Base-by-base conservation (phyloP, 2,113 vertebrate species). In the Formicarius rufipectus region DNA sequence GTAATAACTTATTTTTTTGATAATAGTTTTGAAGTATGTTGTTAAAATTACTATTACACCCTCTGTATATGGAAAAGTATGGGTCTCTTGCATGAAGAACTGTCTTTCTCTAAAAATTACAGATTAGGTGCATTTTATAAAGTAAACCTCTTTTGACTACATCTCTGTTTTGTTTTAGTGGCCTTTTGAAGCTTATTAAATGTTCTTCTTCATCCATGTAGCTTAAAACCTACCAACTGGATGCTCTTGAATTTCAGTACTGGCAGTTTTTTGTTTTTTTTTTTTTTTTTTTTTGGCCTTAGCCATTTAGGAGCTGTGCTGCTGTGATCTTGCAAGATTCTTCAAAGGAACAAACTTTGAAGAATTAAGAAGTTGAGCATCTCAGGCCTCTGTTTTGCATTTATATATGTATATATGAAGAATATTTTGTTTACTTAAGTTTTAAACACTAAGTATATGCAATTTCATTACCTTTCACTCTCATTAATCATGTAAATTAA, bases 331-430 rank as follows among this genome's bases (percentile, higher is more conserved):
- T 78, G 78, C 56, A 90, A 30, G 27, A 52, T 93, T 90, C 67
- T 88, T 95, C 63, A 89, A 19, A 76, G 75, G 49, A 96, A 53
- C 19, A 84, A 59, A 40, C 40, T 96, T 64, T 88, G 76, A 92
- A 87, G 40, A 89, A 60, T 64, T 81, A 63, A 89, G 87, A 91
- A 96, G 15, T 33, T 24, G 42, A 84, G 19, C 78, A 62, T 94
- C 78, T 69, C 30, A 84, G 40, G 45, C 42, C 60, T 89, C 45
- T 6, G 13, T 64, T 81, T 68, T 59, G 55, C 84, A 72, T 64
- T 7, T 13, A 9, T 95, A 31, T 37, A 42, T 15, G 63, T 62
- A 27, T 37, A 25, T 25, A 50, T 90, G 39, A 40, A 94, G 14
- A 37, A 75, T 59, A 52, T 68, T 95, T 60, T 40, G 21, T 84